phyloP scores from a whole-genome alignment of 2,113 vertebrate species.

The Sphyrna mokarran region DNA sequence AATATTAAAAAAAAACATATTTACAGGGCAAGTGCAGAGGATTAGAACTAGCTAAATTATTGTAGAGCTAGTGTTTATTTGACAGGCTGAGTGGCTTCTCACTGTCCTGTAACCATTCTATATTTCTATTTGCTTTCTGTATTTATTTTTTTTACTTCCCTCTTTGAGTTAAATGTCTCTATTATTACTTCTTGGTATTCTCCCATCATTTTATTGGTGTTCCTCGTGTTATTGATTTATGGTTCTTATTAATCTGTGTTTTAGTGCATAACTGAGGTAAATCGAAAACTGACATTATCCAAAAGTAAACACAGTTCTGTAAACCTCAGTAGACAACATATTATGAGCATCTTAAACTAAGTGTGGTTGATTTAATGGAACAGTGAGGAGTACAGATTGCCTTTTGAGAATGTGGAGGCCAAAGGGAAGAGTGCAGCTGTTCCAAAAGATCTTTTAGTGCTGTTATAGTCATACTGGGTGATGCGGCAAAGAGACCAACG shows the following conservation, averaged over 20 bases:
- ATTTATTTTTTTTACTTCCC: background rate
- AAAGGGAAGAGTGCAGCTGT: background rate
- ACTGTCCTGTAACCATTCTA: background rate
- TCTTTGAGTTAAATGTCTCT: background rate
- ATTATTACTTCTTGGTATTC: background rate
- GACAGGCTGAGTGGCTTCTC: background rate
- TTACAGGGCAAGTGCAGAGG: background rate
- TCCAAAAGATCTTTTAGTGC: background rate
- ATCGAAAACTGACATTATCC: background rate
- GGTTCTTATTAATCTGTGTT: background rate
- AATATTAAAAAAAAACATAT: background rate
- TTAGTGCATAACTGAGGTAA: background rate
- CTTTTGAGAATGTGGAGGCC: background rate
- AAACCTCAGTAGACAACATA: background rate
- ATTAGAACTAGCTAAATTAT: background rate
- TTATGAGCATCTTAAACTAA: background rate
- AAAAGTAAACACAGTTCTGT: background rate
- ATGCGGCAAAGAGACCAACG: background rate
- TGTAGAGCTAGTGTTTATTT: background rate
- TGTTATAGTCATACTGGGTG: background rate
- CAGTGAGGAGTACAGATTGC: background rate
- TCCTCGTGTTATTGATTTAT: background rate
- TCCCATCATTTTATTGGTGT: background rate
- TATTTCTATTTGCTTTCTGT: background rate
- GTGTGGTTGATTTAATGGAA: background rate